These are phyloP conservation scores for Drosophila paracracens DNA, from an alignment of 2,888 invertebrate species.

Conservation along the genomic window DNA sequence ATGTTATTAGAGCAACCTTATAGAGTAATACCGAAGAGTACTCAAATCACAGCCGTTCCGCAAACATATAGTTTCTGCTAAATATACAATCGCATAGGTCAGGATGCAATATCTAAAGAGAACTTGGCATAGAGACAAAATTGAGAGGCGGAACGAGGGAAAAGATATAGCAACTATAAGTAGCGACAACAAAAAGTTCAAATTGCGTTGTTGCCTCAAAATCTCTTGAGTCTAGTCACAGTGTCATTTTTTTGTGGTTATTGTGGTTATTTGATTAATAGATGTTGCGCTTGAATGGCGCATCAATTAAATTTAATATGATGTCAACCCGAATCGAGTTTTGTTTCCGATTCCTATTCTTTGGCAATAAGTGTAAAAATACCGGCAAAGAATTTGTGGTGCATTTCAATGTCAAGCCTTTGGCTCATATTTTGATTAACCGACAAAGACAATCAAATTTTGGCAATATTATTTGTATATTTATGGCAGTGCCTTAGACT, in stretches of 20 bases:
- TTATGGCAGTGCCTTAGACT: conserved; percentile 36
- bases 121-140: neutral
- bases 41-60: neutral
- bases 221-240: conserved; percentile 31
- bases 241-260: conserved; percentile 27
- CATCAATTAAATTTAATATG: conserved; percentile 17
- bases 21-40: neutral
- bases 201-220: conserved; percentile 55
- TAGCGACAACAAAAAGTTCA: conserved; percentile 44
- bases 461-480: conserved; percentile 20
- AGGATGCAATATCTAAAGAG: conserved; percentile 30
- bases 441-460: conserved; percentile 15
- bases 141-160: neutral
- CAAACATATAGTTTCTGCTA: conserved; percentile 26
- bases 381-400: conserved; percentile 12
- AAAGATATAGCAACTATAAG: conserved; percentile 24
- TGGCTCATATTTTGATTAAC: conserved; percentile 4
- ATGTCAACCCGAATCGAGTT: neutral
- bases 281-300: conserved; percentile 15
- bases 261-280: too few species aligned
- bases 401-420: conserved; percentile 42
- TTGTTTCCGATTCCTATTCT: neutral
- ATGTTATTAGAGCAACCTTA: neutral
- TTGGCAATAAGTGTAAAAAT: neutral
- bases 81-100: conserved; percentile 56